phyloP scores from a whole-genome alignment of 2,113 vertebrate species.

The Gallinago media region DNA sequence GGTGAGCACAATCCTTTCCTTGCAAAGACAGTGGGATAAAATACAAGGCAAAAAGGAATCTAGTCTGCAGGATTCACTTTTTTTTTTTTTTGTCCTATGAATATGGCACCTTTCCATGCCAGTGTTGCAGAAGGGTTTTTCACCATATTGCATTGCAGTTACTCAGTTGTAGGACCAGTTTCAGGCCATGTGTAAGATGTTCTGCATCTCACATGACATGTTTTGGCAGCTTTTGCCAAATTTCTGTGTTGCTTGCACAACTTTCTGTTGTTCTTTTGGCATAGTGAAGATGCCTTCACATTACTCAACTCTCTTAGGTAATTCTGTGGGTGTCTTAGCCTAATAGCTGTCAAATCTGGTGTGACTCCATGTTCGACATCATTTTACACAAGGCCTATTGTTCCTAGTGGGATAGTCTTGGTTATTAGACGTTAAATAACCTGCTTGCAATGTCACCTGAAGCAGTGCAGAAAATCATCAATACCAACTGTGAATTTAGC shows the following conservation, averaged over 20 bases:
- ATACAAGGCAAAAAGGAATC: neutral
- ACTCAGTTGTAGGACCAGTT: neutral
- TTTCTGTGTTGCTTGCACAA: neutral
- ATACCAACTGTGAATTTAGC: neutral
- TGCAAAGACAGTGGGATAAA: neutral
- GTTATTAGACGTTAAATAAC: slow-evolving; percentile 42
- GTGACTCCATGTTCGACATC: neutral
- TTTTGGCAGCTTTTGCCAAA: neutral
- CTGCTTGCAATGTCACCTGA: slow-evolving; percentile 16
- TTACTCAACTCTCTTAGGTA: neutral
- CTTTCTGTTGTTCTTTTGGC: neutral
- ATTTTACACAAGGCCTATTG: neutral
- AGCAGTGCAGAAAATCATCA: slow-evolving; percentile 20
- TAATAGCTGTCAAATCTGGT: neutral
- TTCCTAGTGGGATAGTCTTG: neutral
- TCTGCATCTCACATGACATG: neutral
- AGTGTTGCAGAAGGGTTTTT: neutral
- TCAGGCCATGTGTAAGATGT: neutral
- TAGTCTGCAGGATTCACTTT: neutral
- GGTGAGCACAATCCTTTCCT: neutral
- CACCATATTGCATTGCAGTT: neutral
- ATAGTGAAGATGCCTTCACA: neutral
- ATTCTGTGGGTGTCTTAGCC: neutral
- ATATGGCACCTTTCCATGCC: neutral
- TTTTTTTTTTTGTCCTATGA: no score